These are phyloP conservation scores for Caradrina kadenii DNA, from an alignment of 2,888 invertebrate species.

Conservation along the genomic window DNA sequence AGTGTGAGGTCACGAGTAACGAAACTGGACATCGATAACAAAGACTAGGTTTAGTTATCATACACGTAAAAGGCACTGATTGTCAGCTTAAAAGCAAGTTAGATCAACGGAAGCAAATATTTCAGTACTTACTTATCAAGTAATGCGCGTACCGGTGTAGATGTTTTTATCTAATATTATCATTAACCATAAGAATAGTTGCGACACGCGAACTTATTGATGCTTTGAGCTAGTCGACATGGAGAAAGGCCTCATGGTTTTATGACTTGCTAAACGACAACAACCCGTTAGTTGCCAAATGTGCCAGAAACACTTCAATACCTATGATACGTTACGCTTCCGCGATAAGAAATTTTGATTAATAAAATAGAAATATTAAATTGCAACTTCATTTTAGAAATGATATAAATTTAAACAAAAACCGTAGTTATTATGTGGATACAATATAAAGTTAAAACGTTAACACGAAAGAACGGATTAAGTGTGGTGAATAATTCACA, in stretches of 20 bases:
- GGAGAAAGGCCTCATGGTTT: slow-evolving; percentile 33
- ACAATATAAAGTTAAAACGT: slow-evolving; percentile 26
- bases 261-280: slow-evolving; percentile 19
- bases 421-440: neutral
- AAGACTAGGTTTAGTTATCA: slow-evolving; percentile 62
- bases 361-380: slow-evolving; percentile 17
- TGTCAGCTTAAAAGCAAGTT: slow-evolving; percentile 60
- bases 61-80: slow-evolving; percentile 77
- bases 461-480: slow-evolving; percentile 32
- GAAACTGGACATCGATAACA: slow-evolving; percentile 56
- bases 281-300: slow-evolving; percentile 14
- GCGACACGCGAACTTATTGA: slow-evolving; percentile 31
- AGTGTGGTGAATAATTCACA: slow-evolving; percentile 46
- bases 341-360: slow-evolving; percentile 10
- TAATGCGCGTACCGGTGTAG: slow-evolving; percentile 2
- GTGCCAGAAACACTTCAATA: slow-evolving; percentile 2
- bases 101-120: slow-evolving; percentile 35
- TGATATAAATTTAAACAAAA: slow-evolving; percentile 5
- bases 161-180: slow-evolving; percentile 29
- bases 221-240: slow-evolving; percentile 53
- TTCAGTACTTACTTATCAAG: slow-evolving; percentile 9
- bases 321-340: slow-evolving; percentile 3
- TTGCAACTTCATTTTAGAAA: slow-evolving; percentile 19
- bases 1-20: slow-evolving; percentile 44
- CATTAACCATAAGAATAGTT: slow-evolving; percentile 6